Percentiles rank a stretch among this genome's conserved stretches.
Evolutionary conservation across 2,113 vertebrate species (phyloP).

Genomic region (Odobenus rosmarus): DNA sequence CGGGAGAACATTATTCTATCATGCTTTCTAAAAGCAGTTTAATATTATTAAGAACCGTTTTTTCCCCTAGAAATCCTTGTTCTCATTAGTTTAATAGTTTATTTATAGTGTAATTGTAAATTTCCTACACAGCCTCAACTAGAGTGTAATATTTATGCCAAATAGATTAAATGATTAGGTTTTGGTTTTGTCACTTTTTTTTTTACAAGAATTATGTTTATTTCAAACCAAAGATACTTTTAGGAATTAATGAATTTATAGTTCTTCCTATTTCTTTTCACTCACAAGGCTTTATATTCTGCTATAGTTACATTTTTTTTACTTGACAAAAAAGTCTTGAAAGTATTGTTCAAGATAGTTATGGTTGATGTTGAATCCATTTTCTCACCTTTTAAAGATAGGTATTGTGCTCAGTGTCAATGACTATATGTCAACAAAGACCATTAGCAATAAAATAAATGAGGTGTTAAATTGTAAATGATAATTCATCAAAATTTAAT

Average conservation of each 20-base stretch:
- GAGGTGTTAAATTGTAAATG: neutral
- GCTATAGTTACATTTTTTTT: neutral
- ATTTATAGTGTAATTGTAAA: neutral
- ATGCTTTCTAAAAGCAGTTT: neutral
- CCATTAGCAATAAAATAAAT: neutral
- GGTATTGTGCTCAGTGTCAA: neutral
- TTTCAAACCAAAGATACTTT: conserved; percentile 21
- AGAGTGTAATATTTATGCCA: neutral
- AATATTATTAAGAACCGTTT: neutral
- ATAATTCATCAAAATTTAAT: conserved; percentile 32
- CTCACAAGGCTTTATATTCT: neutral
- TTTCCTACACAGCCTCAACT: neutral
- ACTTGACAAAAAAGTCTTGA: conserved; percentile 25
- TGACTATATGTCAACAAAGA: neutral
- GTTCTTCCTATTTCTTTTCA: neutral
- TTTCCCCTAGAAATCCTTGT: neutral
- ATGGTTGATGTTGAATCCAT: neutral
- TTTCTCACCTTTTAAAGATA: neutral
- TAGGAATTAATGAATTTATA: neutral
- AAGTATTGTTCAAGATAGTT: neutral
- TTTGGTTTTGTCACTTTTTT: neutral
- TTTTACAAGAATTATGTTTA: neutral
- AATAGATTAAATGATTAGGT: neutral
- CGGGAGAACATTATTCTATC: neutral
- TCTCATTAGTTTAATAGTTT: neutral